Evolutionary conservation across 2,797 vertebrate genomes (phyloP).

Genomic region (Leptoclinus maculatus): DNA sequence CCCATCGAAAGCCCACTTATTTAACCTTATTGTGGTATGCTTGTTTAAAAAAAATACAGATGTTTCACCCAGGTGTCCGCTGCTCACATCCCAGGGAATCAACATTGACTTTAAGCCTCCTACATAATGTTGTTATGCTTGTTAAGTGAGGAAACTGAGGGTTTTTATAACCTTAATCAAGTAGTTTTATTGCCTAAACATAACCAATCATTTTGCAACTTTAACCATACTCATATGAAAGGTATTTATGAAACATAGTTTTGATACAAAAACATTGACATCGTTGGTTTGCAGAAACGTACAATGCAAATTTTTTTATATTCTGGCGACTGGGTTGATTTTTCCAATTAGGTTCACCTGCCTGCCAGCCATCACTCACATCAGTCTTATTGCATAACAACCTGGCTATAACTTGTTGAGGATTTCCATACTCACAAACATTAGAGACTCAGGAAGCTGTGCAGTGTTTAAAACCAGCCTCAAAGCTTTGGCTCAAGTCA

Average conservation of each 20-base stretch:
- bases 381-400: too few relatives aligned
- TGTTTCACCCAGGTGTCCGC: not conserved
- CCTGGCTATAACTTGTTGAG: too few relatives aligned
- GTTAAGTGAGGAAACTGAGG: too few relatives aligned
- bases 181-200: not conserved
- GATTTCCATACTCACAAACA: not conserved
- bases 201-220: not conserved
- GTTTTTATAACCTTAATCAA: not conserved
- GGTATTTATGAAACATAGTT: not conserved
- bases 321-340: not conserved
- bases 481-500: not conserved
- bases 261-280: not conserved
- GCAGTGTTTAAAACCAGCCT: not conserved
- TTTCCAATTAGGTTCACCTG: too few relatives aligned
- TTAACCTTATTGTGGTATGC: not conserved
- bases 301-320: not conserved
- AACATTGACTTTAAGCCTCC: too few relatives aligned
- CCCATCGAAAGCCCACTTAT: not conserved
- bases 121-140: too few relatives aligned
- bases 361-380: not conserved
- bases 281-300: not conserved
- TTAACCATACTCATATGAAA: not conserved
- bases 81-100: not conserved
- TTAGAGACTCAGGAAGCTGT: not conserved
- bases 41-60: not conserved